Evolutionary conservation across 2,888 invertebrate genomes (phyloP).

Genomic region (Hydrotaea diabolus): DNA sequence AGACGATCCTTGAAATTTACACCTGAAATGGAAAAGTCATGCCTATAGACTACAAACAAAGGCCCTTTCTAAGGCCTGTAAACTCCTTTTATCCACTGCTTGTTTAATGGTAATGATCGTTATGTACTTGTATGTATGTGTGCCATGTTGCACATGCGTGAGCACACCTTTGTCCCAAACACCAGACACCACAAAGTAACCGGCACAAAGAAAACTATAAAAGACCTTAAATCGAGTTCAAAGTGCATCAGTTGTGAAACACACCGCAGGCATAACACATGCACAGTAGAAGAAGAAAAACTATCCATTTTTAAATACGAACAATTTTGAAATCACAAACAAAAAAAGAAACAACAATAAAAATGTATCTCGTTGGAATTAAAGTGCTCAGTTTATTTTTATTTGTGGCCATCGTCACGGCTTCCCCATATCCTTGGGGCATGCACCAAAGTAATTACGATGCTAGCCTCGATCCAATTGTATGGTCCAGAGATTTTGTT

Average conservation of each 20-base stretch:
- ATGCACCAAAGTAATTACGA: constrained; percentile 72
- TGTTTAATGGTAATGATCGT: no score
- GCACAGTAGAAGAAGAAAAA: neutral
- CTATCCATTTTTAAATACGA: neutral
- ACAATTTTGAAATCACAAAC: constrained; percentile 5
- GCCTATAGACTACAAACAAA: no score
- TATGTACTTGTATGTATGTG: no score
- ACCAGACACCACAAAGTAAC: constrained; percentile 43
- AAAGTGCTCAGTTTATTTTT: constrained; percentile 45
- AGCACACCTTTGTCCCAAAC: constrained; percentile 40
- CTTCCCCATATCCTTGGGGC: constrained; percentile 71
- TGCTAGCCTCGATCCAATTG: constrained; percentile 77
- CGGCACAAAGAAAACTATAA: constrained; percentile 53
- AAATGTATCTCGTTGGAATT: constrained; percentile 38
- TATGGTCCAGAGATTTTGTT: constrained; percentile 76
- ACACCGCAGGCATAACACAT: constrained; percentile 20
- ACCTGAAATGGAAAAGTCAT: no score
- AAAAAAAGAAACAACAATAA: neutral
- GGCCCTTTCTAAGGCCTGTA: no score
- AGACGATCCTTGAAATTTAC: no score
- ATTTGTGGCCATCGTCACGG: constrained; percentile 26
- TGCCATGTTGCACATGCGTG: constrained; percentile 41
- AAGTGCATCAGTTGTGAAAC: constrained; percentile 70
- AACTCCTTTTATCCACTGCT: no score
- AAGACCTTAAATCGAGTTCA: constrained; percentile 62